phyloP scores from a whole-genome alignment of 2,888 invertebrate genomes.

The Drepana falcataria region DNA sequence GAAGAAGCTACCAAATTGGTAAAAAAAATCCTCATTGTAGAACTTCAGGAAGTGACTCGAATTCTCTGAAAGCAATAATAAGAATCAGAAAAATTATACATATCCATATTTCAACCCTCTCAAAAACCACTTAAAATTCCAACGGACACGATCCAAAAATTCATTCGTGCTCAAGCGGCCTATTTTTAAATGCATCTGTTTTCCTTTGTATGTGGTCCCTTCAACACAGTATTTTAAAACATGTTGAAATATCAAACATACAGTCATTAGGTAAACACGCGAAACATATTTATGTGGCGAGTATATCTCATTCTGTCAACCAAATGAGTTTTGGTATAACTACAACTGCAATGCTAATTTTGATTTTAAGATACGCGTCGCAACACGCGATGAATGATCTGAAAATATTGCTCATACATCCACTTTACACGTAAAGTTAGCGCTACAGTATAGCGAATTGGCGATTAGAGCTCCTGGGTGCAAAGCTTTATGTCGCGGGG shows the following conservation, averaged over 20 bases:
- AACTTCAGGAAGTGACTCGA: not conserved
- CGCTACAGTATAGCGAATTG: conserved; percentile 2
- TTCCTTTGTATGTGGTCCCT: conserved; percentile 14
- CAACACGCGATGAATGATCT: conserved; percentile 54
- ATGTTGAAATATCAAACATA: conserved; percentile 36
- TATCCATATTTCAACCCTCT: conserved; percentile 18
- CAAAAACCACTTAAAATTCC: conserved; percentile 50
- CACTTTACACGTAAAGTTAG: conserved; percentile 1
- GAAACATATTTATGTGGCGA: conserved; percentile 47
- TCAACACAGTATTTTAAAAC: conserved; percentile 16
- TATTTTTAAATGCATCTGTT: conserved; percentile 25
- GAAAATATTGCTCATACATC: conserved; percentile 40
- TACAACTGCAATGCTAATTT: conserved; percentile 71
- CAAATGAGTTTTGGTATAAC: conserved; percentile 63
- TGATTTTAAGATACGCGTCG: conserved; percentile 55
- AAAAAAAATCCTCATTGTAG: not conserved
- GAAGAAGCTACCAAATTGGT: too few relatives aligned
- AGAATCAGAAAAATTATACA: not conserved
- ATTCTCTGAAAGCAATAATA: not conserved
- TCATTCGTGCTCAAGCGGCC: conserved; percentile 20
- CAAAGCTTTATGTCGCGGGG: too few relatives aligned
- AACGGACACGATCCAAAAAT: conserved; percentile 21
- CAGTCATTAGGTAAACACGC: conserved; percentile 44
- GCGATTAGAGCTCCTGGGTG: too few relatives aligned
- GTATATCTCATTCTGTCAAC: conserved; percentile 67